Base-by-base conservation (phyloP, 2,888 invertebrate genomes). In the Tholera decimalis region DNA sequence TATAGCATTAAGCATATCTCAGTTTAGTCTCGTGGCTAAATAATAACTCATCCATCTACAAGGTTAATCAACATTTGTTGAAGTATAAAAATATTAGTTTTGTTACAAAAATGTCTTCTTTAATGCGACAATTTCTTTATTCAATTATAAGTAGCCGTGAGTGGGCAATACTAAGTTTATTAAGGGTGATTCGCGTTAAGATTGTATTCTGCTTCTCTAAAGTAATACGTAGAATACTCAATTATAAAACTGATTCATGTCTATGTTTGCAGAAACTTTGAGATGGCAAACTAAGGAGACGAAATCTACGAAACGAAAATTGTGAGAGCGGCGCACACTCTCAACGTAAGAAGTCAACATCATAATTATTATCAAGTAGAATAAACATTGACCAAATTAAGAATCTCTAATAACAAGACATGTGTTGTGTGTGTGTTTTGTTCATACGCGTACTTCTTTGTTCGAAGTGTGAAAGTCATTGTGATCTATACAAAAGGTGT, bases 261-360 rank as follows among this genome's bases (percentile, higher is more conserved):
- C 20, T 49, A 35, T 57, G n/a, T 53, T 84, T 85, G 15, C 85
- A 88, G 88, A 78, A 65, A 20, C 73, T 88, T 30, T 88, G 87
- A 83, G 70, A 77, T 9, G 62, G 62, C 18, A 81, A 73, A 75
- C 58, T 83, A 4, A 78, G 66, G 35, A 76, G 77, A 57, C 68
- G 57, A 22, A 65, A 68, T 59, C 35, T 43, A 6, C 30, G 71
- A 26, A 41, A 50, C 28, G 73, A 69, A 37, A 62, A 57, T 26
- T 47, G 18, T 51, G 63, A 67, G 37, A 39, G 56, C 15, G 69
- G 58, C 1, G 35, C 43, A 26, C 20, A 64, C 7, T 44, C 49
- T 2, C 60, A 63, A 15, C 54, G 61, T 28, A 59, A 54, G 67
- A 64, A 58, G 64, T 80, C 78, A 70, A 74, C 81, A 67, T n/a